Conservation (phyloP, 2,888 invertebrate genomes). For the Apomyelois bistriatella region DNA sequence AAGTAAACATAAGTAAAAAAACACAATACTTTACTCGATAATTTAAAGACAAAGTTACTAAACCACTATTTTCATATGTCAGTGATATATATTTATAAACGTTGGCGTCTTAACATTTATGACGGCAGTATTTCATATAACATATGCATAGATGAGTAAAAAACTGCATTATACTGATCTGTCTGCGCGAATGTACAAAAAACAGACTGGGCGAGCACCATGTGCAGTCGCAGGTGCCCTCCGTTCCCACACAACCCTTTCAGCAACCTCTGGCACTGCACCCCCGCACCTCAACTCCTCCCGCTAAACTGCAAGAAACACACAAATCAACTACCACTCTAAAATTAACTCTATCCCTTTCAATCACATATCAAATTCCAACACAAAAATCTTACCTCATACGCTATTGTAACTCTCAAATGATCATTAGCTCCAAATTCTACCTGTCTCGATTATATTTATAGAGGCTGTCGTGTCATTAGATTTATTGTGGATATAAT, state of each 20-base stretch:
- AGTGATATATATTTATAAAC: no score
- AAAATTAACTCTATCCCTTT: slow-evolving; percentile 24
- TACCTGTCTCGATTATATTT: slow-evolving; percentile 77
- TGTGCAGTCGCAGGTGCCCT: slow-evolving; percentile 80
- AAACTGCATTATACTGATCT: slow-evolving; percentile 74
- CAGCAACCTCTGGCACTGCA: slow-evolving; percentile 46
- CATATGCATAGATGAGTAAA: slow-evolving; percentile 48
- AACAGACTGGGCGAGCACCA: slow-evolving; percentile 68
- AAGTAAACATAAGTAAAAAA: no score
- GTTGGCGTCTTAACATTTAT: background rate
- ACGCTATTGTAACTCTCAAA: slow-evolving; percentile 28
- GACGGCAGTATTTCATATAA: slow-evolving; percentile 12
- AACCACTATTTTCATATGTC: background rate
- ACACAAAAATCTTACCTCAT: slow-evolving; percentile 20
- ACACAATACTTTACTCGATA: no score
- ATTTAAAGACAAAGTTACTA: background rate
- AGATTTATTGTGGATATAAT: slow-evolving; percentile 79
- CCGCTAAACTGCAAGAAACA: slow-evolving; percentile 49
- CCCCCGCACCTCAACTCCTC: slow-evolving; percentile 46
- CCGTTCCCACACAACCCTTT: slow-evolving; percentile 81
- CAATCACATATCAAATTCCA: slow-evolving; percentile 22
- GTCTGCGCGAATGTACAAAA: slow-evolving; percentile 72
- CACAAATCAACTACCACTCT: slow-evolving; percentile 26
- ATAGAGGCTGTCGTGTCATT: slow-evolving; percentile 78
- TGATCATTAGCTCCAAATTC: slow-evolving; percentile 69